These are phyloP conservation scores for Trisateles emortualis DNA, from an alignment of 2,888 invertebrate species.

Conservation along the genomic window DNA sequence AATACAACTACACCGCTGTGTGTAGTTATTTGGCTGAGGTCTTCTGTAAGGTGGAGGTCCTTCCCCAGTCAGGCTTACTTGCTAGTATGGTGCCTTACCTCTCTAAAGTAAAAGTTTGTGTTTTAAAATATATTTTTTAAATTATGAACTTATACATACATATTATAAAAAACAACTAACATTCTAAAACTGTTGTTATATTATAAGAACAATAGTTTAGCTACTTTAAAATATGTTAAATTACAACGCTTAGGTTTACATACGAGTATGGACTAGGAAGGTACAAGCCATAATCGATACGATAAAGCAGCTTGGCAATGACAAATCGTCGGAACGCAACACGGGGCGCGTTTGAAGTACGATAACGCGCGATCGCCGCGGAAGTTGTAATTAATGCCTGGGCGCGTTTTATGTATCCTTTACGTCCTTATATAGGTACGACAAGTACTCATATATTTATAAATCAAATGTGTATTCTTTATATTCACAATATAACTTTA, in stretches of 20 bases:
- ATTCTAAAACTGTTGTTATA: too few species aligned
- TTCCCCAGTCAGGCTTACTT: too few species aligned
- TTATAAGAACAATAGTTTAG: background rate
- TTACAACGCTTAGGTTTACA: background rate
- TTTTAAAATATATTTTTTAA: too few species aligned
- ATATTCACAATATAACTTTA: background rate
- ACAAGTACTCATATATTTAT: background rate
- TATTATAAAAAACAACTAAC: too few species aligned
- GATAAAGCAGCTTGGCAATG: conserved; percentile 54
- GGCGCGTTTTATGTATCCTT: conserved; percentile 70
- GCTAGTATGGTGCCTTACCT: too few species aligned
- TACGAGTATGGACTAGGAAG: conserved; percentile 10
- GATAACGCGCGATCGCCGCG: conserved; percentile 65
- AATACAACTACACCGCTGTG: too few species aligned
- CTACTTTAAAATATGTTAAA: background rate
- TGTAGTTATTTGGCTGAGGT: too few species aligned
- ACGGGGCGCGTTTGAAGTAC: conserved; percentile 47
- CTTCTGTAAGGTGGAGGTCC: too few species aligned
- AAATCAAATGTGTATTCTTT: background rate
- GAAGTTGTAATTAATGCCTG: conserved; percentile 73
- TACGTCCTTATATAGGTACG: conserved; percentile 29
- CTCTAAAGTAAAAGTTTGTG: too few species aligned
- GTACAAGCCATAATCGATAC: conserved; percentile 36
- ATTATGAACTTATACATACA: too few species aligned
- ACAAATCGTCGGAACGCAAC: conserved; percentile 51